Percentiles rank a stretch among this genome's conserved stretches.
These are phyloP conservation scores for Menidia beryllina DNA, from an alignment of 2,113 vertebrate genomes.

Conservation along the genomic window DNA sequence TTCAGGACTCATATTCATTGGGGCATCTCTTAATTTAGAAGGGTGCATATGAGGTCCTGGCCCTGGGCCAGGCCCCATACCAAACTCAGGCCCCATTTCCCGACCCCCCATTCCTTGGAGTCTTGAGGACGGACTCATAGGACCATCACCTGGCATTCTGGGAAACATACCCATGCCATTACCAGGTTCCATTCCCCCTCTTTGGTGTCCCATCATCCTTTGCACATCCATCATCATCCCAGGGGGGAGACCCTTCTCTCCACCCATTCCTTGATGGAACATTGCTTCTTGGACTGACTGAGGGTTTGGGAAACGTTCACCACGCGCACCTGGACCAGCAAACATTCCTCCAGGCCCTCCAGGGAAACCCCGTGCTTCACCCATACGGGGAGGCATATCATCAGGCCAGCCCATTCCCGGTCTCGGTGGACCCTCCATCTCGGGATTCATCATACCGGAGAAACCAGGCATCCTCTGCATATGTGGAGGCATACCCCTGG, in stretches of 20 bases:
- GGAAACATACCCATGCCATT: conserved; percentile 90
- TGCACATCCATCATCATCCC: conserved; percentile 95
- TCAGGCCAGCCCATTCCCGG: conserved; percentile 96
- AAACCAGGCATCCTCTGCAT: conserved; percentile 96
- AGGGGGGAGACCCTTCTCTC: conserved; percentile 92
- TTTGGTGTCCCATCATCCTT: conserved; percentile 92
- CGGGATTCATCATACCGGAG: conserved; percentile 95
- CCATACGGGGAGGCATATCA: conserved; percentile 93
- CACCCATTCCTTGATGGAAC: conserved; percentile 94
- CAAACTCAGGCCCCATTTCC: conserved; percentile 90
- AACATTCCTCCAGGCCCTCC: conserved; percentile 91
- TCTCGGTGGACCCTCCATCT: conserved; percentile 94
- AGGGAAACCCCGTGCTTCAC: conserved; percentile 91
- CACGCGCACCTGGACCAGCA: conserved; percentile 92
- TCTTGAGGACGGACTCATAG: conserved; percentile 94
- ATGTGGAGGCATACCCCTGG: conserved; percentile 90
- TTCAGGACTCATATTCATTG: conserved; percentile 88
- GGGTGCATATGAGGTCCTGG: conserved; percentile 90
- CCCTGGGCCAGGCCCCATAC: conserved; percentile 85
- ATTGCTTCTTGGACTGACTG: conserved; percentile 94
- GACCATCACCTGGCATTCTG: conserved; percentile 92
- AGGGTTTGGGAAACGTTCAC: conserved; percentile 94
- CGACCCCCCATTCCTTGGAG: conserved; percentile 93
- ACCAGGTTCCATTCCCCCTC: conserved; percentile 91
- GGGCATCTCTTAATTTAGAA: conserved; percentile 91